Percentiles rank a stretch among this genome's conserved stretches.
Conservation (phyloP, 1,140 invertebrate species). For the Bombus haemorrhoidalis region DNA sequence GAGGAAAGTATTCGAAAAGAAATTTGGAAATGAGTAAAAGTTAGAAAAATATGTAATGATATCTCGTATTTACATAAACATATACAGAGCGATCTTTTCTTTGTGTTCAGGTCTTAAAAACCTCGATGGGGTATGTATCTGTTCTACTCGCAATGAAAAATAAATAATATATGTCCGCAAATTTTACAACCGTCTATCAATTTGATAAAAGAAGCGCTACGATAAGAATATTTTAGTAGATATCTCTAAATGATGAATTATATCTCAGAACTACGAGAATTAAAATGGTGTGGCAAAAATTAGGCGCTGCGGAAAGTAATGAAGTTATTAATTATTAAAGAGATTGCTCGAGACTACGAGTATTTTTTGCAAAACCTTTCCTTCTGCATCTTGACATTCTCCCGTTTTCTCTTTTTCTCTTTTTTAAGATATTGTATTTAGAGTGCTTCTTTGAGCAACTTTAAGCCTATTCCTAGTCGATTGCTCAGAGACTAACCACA, state of each 20-base stretch:
- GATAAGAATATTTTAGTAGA: background rate
- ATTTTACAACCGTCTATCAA: background rate
- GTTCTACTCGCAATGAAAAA: background rate
- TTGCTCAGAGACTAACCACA: too few relatives aligned
- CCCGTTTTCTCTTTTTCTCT: background rate
- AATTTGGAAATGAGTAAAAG: too few relatives aligned
- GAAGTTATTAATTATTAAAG: background rate
- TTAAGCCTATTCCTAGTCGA: too few relatives aligned
- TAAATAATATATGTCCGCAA: background rate
- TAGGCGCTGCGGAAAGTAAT: background rate
- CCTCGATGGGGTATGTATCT: background rate
- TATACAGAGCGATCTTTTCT: background rate
- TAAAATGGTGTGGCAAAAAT: background rate
- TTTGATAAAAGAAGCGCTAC: background rate
- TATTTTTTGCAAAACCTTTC: background rate
- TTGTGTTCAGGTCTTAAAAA: background rate
- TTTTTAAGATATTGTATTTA: too few relatives aligned
- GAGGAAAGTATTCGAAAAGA: too few relatives aligned
- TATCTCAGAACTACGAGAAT: background rate
- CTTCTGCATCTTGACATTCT: background rate
- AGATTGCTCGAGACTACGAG: background rate
- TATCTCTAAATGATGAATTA: background rate
- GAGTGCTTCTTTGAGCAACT: too few relatives aligned
- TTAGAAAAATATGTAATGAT: too few relatives aligned
- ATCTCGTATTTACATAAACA: background rate